phyloP scores from a whole-genome alignment of 2,888 invertebrate genomes.

The Priocnemis perturbator region DNA sequence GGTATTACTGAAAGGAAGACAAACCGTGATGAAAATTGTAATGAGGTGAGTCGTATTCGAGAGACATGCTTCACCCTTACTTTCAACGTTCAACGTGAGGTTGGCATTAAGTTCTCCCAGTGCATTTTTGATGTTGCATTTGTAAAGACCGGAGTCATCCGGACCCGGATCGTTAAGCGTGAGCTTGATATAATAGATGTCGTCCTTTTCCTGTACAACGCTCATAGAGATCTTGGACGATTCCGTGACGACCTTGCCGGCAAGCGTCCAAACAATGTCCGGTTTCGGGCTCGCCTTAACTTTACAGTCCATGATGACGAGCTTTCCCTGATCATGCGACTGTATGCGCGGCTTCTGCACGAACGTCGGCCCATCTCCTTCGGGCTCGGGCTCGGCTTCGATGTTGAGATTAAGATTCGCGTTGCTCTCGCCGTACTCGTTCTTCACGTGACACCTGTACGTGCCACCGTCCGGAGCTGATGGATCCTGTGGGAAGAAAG shows the following conservation, averaged over 20 bases:
- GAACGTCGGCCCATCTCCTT: conserved; percentile 96
- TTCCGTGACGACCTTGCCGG: conserved; percentile 87
- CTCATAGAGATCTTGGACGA: conserved; percentile 87
- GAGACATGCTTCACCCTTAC: too few relatives aligned
- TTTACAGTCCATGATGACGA: conserved; percentile 92
- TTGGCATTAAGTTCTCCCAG: conserved; percentile 98
- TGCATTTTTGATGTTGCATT: conserved; percentile 97
- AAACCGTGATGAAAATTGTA: too few relatives aligned
- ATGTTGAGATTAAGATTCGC: conserved; percentile 97
- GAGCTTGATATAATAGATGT: conserved; percentile 90
- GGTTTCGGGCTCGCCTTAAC: conserved; percentile 90
- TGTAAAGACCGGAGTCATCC: conserved; percentile 98
- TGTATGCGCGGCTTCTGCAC: conserved; percentile 92
- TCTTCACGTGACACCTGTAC: conserved; percentile 95
- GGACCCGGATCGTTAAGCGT: conserved; percentile 93
- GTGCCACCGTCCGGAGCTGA: conserved; percentile 89
- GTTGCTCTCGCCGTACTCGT: conserved; percentile 97
- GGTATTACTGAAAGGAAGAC: conserved; percentile 85
- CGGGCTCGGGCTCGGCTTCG: conserved; percentile 95
- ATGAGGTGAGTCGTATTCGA: too few relatives aligned
- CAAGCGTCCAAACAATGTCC: conserved; percentile 88
- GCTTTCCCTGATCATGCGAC: conserved; percentile 88
- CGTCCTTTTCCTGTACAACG: conserved; percentile 83
- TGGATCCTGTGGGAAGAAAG: conserved; percentile 81
- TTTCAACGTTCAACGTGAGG: conserved; percentile 97